Percentiles rank a stretch among this genome's conserved stretches.
phyloP scores from a whole-genome alignment of 2,113 vertebrate genomes.

The Paramisgurnus dabryanus region DNA sequence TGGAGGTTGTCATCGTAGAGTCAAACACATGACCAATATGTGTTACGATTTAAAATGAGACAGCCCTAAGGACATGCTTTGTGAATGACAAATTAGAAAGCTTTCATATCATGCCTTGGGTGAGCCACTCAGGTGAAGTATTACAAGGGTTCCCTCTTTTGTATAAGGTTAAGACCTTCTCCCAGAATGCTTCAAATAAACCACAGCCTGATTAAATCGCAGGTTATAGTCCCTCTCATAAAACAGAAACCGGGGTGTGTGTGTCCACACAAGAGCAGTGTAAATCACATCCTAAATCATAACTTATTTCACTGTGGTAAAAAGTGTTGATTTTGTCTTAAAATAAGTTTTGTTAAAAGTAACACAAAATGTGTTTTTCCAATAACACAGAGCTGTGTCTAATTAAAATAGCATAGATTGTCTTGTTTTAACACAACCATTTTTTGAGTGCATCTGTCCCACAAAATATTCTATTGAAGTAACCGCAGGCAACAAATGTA shows the following conservation, averaged over 20 bases:
- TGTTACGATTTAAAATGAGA: neutral
- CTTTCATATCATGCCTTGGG: neutral
- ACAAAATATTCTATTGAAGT: too few species aligned
- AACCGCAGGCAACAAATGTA: too few species aligned
- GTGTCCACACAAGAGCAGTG: slow-evolving; percentile 6
- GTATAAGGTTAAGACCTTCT: slow-evolving; percentile 31
- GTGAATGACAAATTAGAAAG: neutral
- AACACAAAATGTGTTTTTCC: too few species aligned
- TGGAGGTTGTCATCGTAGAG: neutral
- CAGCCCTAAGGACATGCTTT: neutral
- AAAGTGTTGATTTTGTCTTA: neutral
- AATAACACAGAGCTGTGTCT: too few species aligned
- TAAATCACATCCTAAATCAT: neutral
- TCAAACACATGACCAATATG: neutral
- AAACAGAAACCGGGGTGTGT: slow-evolving; percentile 6
- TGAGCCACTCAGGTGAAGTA: slow-evolving; percentile 20
- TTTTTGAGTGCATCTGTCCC: too few species aligned
- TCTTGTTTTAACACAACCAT: too few species aligned
- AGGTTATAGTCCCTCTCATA: slow-evolving; percentile 16
- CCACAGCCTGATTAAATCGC: slow-evolving; percentile 31
- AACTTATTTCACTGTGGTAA: neutral
- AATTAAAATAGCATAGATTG: too few species aligned
- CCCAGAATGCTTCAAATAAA: slow-evolving; percentile 42
- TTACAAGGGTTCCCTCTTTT: slow-evolving; percentile 12
- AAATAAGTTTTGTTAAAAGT: too few species aligned